These are phyloP conservation scores for Clitarchus hookeri DNA, from an alignment of 2,888 invertebrate genomes.

Conservation along the genomic window DNA sequence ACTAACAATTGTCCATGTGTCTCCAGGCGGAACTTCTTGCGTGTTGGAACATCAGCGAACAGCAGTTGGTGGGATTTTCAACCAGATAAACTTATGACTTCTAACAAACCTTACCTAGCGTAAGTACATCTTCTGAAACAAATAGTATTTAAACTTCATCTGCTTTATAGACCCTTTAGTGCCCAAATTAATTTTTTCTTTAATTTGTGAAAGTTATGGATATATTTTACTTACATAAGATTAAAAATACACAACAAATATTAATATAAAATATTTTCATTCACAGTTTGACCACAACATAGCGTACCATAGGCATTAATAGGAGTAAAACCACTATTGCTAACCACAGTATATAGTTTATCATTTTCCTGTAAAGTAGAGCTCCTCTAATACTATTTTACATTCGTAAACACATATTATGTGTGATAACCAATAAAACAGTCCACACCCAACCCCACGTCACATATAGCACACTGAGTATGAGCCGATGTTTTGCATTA, in stretches of 20 bases:
- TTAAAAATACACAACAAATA: too few species aligned
- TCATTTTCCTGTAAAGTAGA: not conserved
- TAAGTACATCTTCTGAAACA: not conserved
- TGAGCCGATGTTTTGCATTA: not conserved
- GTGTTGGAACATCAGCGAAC: too few species aligned
- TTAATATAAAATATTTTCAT: too few species aligned
- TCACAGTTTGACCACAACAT: too few species aligned
- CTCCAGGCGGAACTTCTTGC: too few species aligned
- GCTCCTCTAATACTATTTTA: not conserved
- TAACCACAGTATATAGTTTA: too few species aligned
- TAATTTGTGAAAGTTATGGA: too few species aligned
- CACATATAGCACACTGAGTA: not conserved
- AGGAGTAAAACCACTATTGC: not conserved
- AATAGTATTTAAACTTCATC: too few species aligned
- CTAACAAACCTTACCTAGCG: conserved; percentile 12
- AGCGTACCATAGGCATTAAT: not conserved
- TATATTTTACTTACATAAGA: too few species aligned
- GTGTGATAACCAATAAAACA: not conserved
- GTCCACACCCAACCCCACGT: not conserved
- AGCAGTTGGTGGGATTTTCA: not conserved
- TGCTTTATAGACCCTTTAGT: too few species aligned
- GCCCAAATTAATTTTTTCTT: too few species aligned
- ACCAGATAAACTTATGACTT: not conserved
- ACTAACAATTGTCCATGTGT: too few species aligned
- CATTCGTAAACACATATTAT: not conserved